Evolutionary conservation across 2,797 vertebrate species (phyloP), one percentile per base, ranked within the genome.

Genomic region (Urosaurus nigricauda): DNA sequence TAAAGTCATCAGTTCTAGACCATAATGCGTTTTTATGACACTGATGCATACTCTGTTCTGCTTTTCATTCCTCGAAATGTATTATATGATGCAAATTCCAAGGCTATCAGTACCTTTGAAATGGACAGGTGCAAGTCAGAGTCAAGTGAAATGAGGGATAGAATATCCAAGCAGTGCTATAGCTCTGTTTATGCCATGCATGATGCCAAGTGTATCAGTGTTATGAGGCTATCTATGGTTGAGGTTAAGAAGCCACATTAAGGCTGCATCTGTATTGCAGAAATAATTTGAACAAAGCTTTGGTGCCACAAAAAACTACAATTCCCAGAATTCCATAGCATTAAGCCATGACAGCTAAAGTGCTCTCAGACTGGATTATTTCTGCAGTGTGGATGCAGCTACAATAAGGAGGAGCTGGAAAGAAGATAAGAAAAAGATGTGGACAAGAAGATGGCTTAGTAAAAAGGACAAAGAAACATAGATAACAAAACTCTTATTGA

Each of bases 1-100:
- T 84, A 92, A 79, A 91, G 37, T 2, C 17, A 29, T 89, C 83
- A 58, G 29, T 82, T 82, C 51, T 37, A 81, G 37, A 24, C 35
- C 78, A 40, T 56, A 81, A 78, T 77, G 32, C 60, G 53, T 21
- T 73, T 70, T 90, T 71, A 79, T 71, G 37, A 12, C 40, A 53
- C 12, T 29, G 53, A 9, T 83, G 63, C 74, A 60, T 16, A 83
- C 14, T 29, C 7, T 68, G 75, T 78, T 70, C 32, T 77, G 80
- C 11, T 32, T 80, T 88, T 4, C 5, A 32, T 60, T 65, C 80
- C 82, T 87, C 73, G 90, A 90, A 84, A 35, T 83, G 16, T 5
- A 8, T 53, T 37, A 21, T 14, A 4, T 1, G 2, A 43, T 63
- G 3, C 19, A 19, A 17, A 68, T 75, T 74, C 26, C 35, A 60